Conservation (phyloP, 2,113 vertebrate genomes). For the Theropithecus gelada region DNA sequence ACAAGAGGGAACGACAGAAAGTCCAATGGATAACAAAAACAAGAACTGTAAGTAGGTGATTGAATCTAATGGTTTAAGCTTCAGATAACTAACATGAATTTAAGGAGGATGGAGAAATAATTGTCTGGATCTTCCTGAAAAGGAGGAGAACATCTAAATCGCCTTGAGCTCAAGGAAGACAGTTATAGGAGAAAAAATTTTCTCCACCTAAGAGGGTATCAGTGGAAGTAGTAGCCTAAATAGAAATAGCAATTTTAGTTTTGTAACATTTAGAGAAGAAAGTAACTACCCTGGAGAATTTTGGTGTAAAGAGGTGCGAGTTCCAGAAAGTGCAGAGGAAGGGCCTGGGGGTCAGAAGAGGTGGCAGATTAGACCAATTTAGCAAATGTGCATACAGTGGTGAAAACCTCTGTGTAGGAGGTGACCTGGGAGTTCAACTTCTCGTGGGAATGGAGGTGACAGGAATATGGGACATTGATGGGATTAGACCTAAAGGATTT, state of each 20-base stretch:
- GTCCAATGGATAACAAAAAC: background rate
- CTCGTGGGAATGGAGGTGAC: background rate
- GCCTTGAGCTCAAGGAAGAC: background rate
- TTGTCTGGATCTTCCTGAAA: background rate
- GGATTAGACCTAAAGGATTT: background rate
- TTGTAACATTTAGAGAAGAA: background rate
- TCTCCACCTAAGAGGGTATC: background rate
- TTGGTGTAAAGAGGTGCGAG: background rate
- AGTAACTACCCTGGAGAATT: background rate
- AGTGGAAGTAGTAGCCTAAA: background rate
- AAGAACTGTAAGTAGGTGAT: background rate
- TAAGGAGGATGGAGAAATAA: background rate
- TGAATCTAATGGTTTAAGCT: background rate
- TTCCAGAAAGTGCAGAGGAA: background rate
- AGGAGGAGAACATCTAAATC: background rate
- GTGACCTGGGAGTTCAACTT: background rate
- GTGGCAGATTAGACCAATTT: background rate
- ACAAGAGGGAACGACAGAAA: background rate
- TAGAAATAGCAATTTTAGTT: background rate
- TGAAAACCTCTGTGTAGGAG: background rate
- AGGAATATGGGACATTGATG: background rate
- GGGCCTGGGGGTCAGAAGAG: background rate
- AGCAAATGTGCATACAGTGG: background rate
- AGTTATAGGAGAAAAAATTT: background rate
- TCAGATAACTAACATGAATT: background rate